Conservation (phyloP, 2,797 vertebrate genomes). For the Pseudochirops corinnae region DNA sequence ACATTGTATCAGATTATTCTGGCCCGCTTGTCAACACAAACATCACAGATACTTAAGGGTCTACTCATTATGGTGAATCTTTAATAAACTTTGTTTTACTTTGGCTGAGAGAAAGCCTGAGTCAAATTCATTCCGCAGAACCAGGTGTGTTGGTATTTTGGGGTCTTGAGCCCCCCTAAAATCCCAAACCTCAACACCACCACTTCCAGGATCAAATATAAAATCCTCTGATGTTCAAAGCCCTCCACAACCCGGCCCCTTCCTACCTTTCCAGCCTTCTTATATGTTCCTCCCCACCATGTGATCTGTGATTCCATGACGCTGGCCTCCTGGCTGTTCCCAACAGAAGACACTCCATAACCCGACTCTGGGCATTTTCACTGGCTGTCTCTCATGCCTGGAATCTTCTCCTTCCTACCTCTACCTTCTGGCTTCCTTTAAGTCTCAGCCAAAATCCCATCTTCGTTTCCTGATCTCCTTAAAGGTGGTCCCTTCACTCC, state of each 20-base stretch:
- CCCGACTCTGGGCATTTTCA: too few relatives aligned
- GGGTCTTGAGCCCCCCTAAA: too few relatives aligned
- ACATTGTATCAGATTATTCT: too few relatives aligned
- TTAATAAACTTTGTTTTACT: too few relatives aligned
- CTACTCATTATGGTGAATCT: too few relatives aligned
- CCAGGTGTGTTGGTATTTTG: too few relatives aligned
- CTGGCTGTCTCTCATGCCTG: neutral
- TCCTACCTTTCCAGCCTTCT: neutral
- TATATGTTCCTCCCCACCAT: neutral
- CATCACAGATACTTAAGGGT: too few relatives aligned
- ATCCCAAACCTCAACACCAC: too few relatives aligned
- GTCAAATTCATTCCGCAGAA: too few relatives aligned
- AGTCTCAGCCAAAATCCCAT: neutral
- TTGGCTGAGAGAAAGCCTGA: too few relatives aligned
- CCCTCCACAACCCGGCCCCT: neutral
- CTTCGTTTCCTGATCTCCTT: neutral
- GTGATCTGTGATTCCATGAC: neutral
- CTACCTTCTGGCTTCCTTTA: neutral
- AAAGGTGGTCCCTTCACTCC: neutral
- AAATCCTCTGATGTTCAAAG: neutral
- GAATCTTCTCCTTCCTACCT: neutral
- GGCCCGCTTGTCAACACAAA: too few relatives aligned
- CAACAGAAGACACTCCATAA: neutral
- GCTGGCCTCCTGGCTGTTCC: neutral
- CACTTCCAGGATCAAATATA: neutral